Conservation (phyloP, 2,113 vertebrate species). For the Uria aalge region DNA sequence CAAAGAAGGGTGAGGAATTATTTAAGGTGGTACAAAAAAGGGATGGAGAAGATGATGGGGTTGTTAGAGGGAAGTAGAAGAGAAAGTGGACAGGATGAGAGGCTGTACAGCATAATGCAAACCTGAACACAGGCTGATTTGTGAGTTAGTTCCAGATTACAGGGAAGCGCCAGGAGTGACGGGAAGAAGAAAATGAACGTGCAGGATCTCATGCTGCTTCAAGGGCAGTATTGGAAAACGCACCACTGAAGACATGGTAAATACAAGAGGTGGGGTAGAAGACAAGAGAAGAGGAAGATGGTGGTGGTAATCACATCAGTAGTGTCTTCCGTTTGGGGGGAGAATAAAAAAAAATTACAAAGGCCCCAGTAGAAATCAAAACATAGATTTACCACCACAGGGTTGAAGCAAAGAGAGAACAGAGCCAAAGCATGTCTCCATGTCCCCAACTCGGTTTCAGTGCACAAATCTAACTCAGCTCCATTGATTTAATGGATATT, state of each 20-base stretch:
- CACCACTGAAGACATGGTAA: neutral
- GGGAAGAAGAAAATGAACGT: neutral
- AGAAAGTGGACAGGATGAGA: neutral
- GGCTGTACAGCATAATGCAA: neutral
- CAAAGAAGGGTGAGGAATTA: neutral
- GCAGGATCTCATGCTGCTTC: neutral
- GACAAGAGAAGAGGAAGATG: neutral
- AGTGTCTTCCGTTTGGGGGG: fast-evolving
- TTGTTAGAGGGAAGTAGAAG: neutral
- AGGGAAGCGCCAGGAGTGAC: neutral
- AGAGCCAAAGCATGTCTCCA: neutral
- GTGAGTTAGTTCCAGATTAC: neutral
- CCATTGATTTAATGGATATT: neutral
- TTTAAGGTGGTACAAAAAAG: neutral
- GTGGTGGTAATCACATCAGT: neutral
- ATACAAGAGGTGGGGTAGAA: neutral
- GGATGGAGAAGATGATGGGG: neutral
- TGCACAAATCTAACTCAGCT: neutral
- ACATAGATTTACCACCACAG: neutral
- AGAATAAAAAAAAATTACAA: neutral
- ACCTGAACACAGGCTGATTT: neutral
- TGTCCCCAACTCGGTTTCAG: neutral
- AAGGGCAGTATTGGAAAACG: neutral
- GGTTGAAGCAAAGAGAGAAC: neutral
- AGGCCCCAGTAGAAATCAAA: neutral